Conservation (phyloP, 2,888 invertebrate species). For the Xylota segnis region DNA sequence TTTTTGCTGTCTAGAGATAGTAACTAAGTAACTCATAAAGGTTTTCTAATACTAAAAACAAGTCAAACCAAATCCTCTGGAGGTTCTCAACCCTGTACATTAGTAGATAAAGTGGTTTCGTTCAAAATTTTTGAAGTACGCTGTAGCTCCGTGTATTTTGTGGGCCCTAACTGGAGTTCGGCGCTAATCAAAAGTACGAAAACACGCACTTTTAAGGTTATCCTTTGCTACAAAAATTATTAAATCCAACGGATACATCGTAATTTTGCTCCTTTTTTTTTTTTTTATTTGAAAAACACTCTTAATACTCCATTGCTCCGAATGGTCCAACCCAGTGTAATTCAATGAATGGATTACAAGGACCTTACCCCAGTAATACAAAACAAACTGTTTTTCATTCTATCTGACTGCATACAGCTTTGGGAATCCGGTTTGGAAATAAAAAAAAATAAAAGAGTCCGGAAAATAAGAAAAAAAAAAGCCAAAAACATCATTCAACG, state of each 20-base stretch:
- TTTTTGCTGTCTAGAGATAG: no score
- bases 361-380: background rate
- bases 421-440: background rate
- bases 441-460: slow-evolving; percentile 14
- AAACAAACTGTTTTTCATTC: slow-evolving; percentile 27
- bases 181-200: no score
- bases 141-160: no score
- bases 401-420: slow-evolving; percentile 23
- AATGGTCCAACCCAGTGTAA: background rate
- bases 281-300: background rate
- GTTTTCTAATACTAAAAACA: no score
- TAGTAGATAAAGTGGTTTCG: no score
- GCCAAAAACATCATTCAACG: slow-evolving; percentile 31
- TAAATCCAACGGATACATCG: background rate
- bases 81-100: no score
- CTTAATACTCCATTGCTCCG: background rate
- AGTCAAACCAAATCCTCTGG: no score
- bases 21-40: no score
- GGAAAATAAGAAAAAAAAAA: slow-evolving; percentile 1
- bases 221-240: no score
- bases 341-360: slow-evolving; percentile 29
- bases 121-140: no score
- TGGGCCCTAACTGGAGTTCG: no score
- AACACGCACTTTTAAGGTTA: no score
- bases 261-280: background rate